Conservation (phyloP, 2,888 invertebrate species). For the Spatulosminthurus flaviceps region DNA sequence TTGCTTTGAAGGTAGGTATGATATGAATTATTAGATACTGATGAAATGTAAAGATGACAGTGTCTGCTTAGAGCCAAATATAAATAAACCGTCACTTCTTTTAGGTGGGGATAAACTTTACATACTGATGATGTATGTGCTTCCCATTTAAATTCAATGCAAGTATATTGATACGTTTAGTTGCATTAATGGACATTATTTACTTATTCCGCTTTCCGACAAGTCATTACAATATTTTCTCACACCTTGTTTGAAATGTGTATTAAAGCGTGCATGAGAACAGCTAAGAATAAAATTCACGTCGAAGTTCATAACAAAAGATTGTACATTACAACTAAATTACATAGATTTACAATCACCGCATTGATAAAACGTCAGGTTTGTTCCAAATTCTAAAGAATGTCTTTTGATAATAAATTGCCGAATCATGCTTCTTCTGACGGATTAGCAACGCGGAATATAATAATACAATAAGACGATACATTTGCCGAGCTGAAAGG, state of each 20-base stretch:
- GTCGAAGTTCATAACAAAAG: conserved; percentile 41
- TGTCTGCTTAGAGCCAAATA: too few species aligned
- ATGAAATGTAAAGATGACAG: too few species aligned
- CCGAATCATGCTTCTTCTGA: too few species aligned
- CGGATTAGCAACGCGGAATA: not conserved
- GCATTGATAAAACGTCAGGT: not conserved
- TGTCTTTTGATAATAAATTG: too few species aligned
- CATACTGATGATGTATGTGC: too few species aligned
- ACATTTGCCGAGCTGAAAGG: not conserved
- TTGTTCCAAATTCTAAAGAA: not conserved
- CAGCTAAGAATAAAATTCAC: conserved; percentile 33
- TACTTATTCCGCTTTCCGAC: conserved; percentile 33
- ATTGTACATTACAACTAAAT: conserved; percentile 23
- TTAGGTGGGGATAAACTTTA: too few species aligned
- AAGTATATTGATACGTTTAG: not conserved
- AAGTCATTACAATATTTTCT: conserved; percentile 36
- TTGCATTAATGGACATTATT: conserved; percentile 4
- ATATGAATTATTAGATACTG: too few species aligned
- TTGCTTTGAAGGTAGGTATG: too few species aligned
- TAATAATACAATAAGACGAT: conserved; percentile 22
- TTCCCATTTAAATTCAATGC: too few species aligned
- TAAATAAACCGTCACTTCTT: too few species aligned
- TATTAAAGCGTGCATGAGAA: conserved; percentile 46
- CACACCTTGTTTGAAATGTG: conserved; percentile 26
- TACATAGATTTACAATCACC: conserved; percentile 35